Evolutionary conservation across 2,113 vertebrate species (phyloP).

Genomic region (Ailurus styani): DNA sequence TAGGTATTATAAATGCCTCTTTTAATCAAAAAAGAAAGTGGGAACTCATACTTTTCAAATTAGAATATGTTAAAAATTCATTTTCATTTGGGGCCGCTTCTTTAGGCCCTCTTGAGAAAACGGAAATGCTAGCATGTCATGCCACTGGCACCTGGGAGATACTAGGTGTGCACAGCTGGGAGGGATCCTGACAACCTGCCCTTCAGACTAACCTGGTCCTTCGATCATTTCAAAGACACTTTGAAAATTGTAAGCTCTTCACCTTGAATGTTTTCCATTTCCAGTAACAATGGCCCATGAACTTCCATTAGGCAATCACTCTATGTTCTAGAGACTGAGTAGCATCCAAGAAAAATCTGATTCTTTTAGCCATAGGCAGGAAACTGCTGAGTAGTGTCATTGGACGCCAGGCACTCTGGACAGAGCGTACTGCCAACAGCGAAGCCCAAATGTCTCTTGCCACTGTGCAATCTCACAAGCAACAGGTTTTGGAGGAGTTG

Average conservation of each 20-base stretch:
- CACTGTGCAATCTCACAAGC: not conserved
- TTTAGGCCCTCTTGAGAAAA: not conserved
- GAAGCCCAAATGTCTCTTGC: not conserved
- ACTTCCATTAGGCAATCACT: not conserved
- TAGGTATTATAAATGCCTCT: not conserved
- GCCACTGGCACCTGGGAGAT: not conserved
- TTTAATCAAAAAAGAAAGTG: not conserved
- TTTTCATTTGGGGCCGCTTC: not conserved
- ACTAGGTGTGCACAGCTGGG: too few relatives aligned
- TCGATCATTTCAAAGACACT: not conserved
- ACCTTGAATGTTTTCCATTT: not conserved
- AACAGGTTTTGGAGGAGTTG: not conserved
- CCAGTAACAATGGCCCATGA: not conserved
- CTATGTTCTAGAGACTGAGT: not conserved
- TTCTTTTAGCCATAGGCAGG: not conserved
- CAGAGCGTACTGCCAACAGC: constrained; percentile 13
- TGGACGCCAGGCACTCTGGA: not conserved
- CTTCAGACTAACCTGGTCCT: not conserved
- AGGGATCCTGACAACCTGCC: not conserved
- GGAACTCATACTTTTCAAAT: not conserved
- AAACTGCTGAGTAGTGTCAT: not conserved
- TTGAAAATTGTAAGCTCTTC: not conserved
- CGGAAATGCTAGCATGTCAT: not conserved
- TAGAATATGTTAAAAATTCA: not conserved
- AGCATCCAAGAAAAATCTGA: not conserved